Base-by-base conservation (phyloP, 1,140 invertebrate genomes). In the Brachionus paranguensis region DNA sequence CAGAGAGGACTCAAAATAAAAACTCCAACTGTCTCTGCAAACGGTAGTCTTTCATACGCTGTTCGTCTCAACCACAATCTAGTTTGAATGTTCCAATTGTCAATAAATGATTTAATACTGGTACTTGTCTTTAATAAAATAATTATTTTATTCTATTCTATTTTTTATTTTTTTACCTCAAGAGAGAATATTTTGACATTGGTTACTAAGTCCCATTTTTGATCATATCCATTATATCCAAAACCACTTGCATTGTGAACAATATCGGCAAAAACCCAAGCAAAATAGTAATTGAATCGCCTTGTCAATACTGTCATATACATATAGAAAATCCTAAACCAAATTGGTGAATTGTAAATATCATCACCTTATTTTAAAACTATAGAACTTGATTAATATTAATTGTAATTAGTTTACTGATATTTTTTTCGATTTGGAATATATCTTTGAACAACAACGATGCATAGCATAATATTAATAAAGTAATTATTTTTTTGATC, bases 261-360 rank as follows among this genome's bases (percentile, higher is more conserved):
- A 72, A 72, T 72, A 20, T 98, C 96, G 10, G 94, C 95, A 89
- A 86, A 85, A 87, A 86, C 91, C 96, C 96, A 99, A 3, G 96
- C 97, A 88, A 96, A 95, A 90, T 98, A 98, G 90, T 98, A 98
- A 90, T 97, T 98, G 88, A 94, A 27, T 92, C 91, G 45, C 94
- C 89, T 86, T 93, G 91, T 83, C 96, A 91, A 45, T 0, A 65
- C 7, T n/a, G 84, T 64, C 37, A 85, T 43, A 17, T 85, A 84
- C 43, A 84, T 33, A 43, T 29, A 47, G 20, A 70, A 68, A n/a
- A 45, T 17, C 24, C 81, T 20, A 14, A 53, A 53, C 64, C 64
- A 84, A 29, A 72, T 24, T 70, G 65, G 53, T 37, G 43, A 24
- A 2, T 68, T 17, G 7, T 47, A 33, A 17, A 72, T 60, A 17